Evolutionary conservation across 1,140 invertebrate genomes (phyloP), one percentile per base, ranked within the genome.

Genomic region (Calliopsis andreniformis): DNA sequence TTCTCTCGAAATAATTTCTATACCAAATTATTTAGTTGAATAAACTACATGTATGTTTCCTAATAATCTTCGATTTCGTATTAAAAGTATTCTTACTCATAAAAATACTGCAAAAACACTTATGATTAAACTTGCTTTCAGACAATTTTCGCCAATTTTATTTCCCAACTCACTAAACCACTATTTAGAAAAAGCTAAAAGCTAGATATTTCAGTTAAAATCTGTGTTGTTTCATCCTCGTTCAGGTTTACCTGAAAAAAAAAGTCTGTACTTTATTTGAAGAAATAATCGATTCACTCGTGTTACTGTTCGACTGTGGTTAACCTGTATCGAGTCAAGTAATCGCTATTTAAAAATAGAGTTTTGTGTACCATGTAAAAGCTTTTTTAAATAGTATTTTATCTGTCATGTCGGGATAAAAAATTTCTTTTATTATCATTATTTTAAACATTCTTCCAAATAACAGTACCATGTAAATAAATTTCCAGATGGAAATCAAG

Each of bases 261-360:
- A 71, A 14, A 4, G 2, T 25, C 6, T 14, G 10, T 28, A 7
- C 18, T 28, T 61, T 62, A 51, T 70, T 70, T 14, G 12, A 3
- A 1, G 12, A 28, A 69, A 58, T 58, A 58, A 69, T 69, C 39
- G 53, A 69, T 58, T 32, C 30, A 14, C 0, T 12, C 8, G n/a
- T 56, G n/a, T 16, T 20, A 8, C 25, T 4, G 42, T n/a, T 35
- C 55, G 28, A 25, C 32, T 32, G 16, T 70, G 28, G 7, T 70
- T 59, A 59, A 70, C 8, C 53, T 20, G 16, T 4, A 12, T 32
- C 28, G 28, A 59, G 59, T 70, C 30, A 10, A 70, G 12, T 59
- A 16, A n/a, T 71, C 23, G 35, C 16, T 61, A 61, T 61, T 61
- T 70, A n/a, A 61, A n/a, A 49, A 12, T 18, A 39, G 5, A 7